Conservation (phyloP, 2,888 invertebrate genomes). For the Allophyes oxyacanthae region DNA sequence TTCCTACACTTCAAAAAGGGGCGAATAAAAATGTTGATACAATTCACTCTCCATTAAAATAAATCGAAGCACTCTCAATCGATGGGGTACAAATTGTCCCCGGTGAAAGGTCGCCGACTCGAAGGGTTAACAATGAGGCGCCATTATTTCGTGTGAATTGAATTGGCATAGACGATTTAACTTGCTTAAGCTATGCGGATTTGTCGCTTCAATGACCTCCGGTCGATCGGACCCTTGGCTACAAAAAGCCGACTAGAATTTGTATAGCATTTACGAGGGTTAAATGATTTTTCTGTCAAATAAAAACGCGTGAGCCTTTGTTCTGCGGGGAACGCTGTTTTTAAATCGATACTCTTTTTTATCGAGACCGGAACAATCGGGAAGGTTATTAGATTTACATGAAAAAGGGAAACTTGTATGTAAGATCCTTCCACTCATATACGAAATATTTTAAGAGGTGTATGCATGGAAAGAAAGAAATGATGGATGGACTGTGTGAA, state of each 20-base stretch:
- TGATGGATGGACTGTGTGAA: no score
- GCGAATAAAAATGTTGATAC: conserved; percentile 50
- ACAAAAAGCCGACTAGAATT: conserved; percentile 65
- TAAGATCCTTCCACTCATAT: no score
- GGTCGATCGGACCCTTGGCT: conserved; percentile 57
- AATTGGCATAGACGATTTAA: conserved; percentile 76
- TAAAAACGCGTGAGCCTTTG: conserved; percentile 50
- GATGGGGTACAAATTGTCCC: conserved; percentile 59
- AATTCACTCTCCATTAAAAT: conserved; percentile 55
- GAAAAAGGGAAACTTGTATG: no score
- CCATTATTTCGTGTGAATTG: conserved; percentile 77
- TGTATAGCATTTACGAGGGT: conserved; percentile 59
- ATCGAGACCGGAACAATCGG: conserved; percentile 6
- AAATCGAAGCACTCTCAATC: conserved; percentile 53
- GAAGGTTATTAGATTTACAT: conserved; percentile 4
- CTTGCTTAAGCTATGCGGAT: conserved; percentile 73
- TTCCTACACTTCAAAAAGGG: conserved; percentile 25
- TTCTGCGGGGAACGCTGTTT: conserved; percentile 19
- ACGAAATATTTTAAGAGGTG: no score
- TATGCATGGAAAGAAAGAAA: no score
- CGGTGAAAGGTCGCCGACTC: conserved; percentile 57
- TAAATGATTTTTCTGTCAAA: conserved; percentile 64
- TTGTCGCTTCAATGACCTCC: conserved; percentile 61
- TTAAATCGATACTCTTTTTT: conserved; percentile 20
- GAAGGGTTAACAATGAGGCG: conserved; percentile 68